Conservation (phyloP, 2,797 vertebrate species). For the Uromys caudimaculatus region DNA sequence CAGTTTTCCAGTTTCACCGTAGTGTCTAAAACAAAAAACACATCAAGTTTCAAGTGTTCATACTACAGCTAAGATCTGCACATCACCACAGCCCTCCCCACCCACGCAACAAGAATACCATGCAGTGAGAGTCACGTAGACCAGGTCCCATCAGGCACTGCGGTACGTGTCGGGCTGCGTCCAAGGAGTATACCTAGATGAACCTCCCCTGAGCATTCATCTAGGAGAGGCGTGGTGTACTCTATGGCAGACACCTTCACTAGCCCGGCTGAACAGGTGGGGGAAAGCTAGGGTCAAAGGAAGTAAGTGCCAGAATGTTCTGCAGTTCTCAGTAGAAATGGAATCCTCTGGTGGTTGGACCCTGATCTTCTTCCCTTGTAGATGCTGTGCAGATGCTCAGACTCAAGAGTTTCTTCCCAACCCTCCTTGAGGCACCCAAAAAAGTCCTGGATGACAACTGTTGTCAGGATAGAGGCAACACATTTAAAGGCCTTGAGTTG, state of each 20-base stretch:
- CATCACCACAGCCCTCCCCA: background rate
- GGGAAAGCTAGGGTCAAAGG: background rate
- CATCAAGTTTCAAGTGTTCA: background rate
- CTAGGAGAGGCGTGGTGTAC: background rate
- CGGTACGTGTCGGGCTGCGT: fast-evolving
- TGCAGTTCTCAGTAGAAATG: background rate
- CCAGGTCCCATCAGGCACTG: background rate
- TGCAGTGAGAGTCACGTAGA: background rate
- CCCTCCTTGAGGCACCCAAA: background rate
- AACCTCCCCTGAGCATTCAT: background rate
- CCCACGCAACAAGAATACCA: background rate
- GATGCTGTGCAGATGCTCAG: background rate
- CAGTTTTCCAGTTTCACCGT: background rate
- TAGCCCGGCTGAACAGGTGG: background rate
- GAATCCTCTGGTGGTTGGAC: background rate
- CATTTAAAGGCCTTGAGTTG: background rate
- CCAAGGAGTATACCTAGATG: background rate
- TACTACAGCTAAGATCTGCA: background rate
- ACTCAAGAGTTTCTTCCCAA: background rate
- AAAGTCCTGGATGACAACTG: fast-evolving
- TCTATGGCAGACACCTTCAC: background rate
- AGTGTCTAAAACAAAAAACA: background rate
- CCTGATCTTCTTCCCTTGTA: background rate
- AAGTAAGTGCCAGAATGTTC: background rate
- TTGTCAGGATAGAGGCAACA: background rate